These are phyloP conservation scores for Proterorhinus semilunaris DNA, from an alignment of 2,113 vertebrate genomes.

Conservation along the genomic window DNA sequence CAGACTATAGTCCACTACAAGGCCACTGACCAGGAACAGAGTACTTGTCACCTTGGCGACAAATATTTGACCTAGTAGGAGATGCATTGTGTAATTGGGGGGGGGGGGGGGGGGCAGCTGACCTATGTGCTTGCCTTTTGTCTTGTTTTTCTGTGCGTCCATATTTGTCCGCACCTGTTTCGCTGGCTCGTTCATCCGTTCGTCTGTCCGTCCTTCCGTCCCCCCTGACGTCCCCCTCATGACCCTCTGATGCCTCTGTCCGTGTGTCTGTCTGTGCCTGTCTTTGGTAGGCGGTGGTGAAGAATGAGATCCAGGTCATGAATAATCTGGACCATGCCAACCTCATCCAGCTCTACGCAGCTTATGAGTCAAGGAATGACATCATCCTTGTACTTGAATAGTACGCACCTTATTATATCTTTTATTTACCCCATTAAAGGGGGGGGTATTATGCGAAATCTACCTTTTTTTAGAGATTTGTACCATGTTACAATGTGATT, in stretches of 20 bases:
- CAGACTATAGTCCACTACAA: constrained; percentile 17
- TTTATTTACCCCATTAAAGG: constrained; percentile 39
- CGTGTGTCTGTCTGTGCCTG: constrained; percentile 37
- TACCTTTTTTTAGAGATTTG: no score
- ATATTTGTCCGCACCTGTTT: constrained; percentile 10
- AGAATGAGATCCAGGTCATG: constrained; percentile 96
- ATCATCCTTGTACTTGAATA: constrained; percentile 96
- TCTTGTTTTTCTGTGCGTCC: constrained; percentile 16
- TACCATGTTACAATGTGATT: no score
- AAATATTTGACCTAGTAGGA: constrained; percentile 66
- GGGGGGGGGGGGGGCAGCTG: constrained; percentile 55
- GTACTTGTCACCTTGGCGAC: constrained; percentile 55
- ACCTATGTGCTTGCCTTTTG: constrained; percentile 16
- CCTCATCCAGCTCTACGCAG: constrained; percentile 95
- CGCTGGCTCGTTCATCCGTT: neutral
- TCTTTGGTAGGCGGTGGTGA: constrained; percentile 87
- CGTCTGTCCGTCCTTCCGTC: neutral
- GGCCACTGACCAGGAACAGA: constrained; percentile 49
- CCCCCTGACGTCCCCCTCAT: no score
- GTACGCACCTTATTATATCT: constrained; percentile 79
- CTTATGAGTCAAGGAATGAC: constrained; percentile 93
- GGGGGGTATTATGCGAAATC: no score
- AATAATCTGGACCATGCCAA: constrained; percentile 94
- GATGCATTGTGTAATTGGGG: constrained; percentile 50
- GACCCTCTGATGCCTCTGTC: neutral